Evolutionary conservation across 2,797 vertebrate species (phyloP), one percentile per base, ranked within the genome.

Genomic region (Takifugu rubripes): DNA sequence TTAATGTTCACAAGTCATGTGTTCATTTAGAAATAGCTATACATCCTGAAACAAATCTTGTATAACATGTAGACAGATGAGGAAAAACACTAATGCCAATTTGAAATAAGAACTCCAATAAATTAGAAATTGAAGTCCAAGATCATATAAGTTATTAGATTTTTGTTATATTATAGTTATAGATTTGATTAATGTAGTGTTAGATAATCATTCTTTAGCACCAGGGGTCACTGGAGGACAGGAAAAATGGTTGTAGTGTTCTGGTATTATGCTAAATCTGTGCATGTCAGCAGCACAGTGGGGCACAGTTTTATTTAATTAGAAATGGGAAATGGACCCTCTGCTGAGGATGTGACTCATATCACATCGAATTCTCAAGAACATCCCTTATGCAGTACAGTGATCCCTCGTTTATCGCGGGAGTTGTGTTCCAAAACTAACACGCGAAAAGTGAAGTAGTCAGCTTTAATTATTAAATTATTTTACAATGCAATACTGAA

Each of bases 191-290:
- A 58, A 64, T 40, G 43, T 47, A 54, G 16, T 48, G 46, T 49
- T 29, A 55, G 9, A 70, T 57, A 45, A 64, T 16, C 46, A 42
- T 27, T 61, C 26, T 6, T 70, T 70, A 73, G 70, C 81, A 77
- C 66, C 75, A 64, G 52, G 21, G 14, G 10, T 59, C 40, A 59
- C 25, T 53, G 6, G 26, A 47, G 31, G 40, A 58, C 54, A 64
- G 31, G 44, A 10, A 53, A 59, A 58, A 51, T 15, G 15, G 59
- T 56, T 40, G n/a, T n/a, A 21, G 29, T 36, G 21, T 31, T 50
- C 3, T 3, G 36, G 36, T 40, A 6, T 25, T 51, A 40, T 21
- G 7, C 6, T 43, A 52, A 42, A 36, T 3, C 1, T 7, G 36
- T 21, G 11, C 5, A 6, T 24, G 8, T 21, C 45, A 50, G n/a